phyloP scores from a whole-genome alignment of 2,113 vertebrate species.

The Hippocampus barbouri region DNA sequence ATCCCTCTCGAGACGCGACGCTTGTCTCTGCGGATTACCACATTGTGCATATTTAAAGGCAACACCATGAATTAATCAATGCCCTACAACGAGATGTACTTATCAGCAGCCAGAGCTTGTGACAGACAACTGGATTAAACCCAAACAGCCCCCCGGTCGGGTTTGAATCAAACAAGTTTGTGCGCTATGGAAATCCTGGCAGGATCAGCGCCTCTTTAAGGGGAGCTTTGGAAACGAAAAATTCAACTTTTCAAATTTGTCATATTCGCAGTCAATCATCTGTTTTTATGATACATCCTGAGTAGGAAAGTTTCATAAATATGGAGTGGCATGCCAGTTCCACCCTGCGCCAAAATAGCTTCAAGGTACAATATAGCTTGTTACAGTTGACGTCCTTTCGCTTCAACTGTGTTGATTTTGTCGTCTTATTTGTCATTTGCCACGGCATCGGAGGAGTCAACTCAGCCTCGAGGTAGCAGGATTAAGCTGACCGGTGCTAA shows the following conservation, averaged over 20 bases:
- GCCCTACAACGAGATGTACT: constrained; percentile 38
- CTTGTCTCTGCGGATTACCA: constrained; percentile 42
- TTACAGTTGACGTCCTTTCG: neutral
- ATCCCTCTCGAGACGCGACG: constrained; percentile 32
- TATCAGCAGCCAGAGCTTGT: constrained; percentile 38
- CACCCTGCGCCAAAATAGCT: neutral
- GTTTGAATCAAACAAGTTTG: constrained; percentile 8
- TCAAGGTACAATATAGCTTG: neutral
- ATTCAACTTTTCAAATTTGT: constrained; percentile 41
- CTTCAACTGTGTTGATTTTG: neutral
- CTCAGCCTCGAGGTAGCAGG: constrained; percentile 5
- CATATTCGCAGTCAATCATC: constrained; percentile 65
- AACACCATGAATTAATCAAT: constrained; percentile 58
- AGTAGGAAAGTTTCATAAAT: constrained; percentile 68
- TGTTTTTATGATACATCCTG: constrained; percentile 43
- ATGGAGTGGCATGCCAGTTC: constrained; percentile 19
- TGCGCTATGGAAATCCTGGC: constrained; percentile 13
- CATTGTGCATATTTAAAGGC: constrained; percentile 63
- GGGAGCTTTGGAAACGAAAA: neutral
- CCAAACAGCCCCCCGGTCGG: constrained; percentile 15
- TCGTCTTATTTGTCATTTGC: constrained; percentile 1
- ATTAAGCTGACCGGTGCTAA: constrained; percentile 21
- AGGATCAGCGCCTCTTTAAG: neutral
- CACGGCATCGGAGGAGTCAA: neutral
- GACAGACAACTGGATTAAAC: constrained; percentile 40